Percentiles rank a stretch among this genome's conserved stretches.
Evolutionary conservation across 2,888 invertebrate species (phyloP).

Genomic region (Brachyptera putata): DNA sequence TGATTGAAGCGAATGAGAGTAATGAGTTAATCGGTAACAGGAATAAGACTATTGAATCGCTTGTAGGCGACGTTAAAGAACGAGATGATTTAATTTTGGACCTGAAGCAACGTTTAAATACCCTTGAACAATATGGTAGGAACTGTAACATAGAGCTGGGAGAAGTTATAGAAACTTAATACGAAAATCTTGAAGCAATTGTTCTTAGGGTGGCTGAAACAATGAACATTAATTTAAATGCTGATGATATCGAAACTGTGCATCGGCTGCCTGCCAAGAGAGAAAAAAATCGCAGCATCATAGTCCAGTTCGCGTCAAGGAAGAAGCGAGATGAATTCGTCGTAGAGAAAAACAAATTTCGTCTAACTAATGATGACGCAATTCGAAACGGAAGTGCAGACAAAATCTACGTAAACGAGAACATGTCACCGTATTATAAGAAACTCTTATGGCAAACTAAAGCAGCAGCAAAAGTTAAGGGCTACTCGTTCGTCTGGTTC

Average conservation of each 20-base stretch:
- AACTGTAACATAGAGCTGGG: not conserved
- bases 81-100: not conserved
- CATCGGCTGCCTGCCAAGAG: not conserved
- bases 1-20: not conserved
- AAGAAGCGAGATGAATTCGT: not conserved
- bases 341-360: not conserved
- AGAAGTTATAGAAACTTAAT: not conserved
- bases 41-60: not conserved
- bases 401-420: not conserved
- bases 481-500: not conserved
- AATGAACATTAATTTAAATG: not conserved
- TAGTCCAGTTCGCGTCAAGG: not conserved
- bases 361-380: not conserved
- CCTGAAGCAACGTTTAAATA: not conserved
- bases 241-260: not conserved
- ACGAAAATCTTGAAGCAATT: not conserved
- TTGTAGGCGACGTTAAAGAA: not conserved
- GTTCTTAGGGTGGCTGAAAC: not conserved
- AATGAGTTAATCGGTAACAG: not conserved
- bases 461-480: not conserved
- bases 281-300: not conserved
- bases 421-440: not conserved
- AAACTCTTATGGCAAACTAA: not conserved
- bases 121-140: not conserved
- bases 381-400: not conserved